Evolutionary conservation across 2,797 vertebrate genomes (phyloP).

Genomic region (Amblyraja radiata): DNA sequence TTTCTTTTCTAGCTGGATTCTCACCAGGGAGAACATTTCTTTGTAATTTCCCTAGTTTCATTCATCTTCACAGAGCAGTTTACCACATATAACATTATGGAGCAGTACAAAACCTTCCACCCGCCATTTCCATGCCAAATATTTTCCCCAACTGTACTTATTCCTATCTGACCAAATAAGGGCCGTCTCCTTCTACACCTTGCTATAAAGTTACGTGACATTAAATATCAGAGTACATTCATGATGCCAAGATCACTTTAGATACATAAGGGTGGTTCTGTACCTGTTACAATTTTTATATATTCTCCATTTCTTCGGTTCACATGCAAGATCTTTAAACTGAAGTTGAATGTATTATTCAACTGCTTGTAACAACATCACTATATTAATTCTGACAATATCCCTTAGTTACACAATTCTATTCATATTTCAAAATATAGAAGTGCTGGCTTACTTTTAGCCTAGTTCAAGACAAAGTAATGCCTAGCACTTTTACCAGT

Average conservation of each 20-base stretch:
- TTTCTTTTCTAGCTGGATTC: not conserved
- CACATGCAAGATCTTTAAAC: not conserved
- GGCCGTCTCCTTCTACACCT: too few relatives aligned
- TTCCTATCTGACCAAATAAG: too few relatives aligned
- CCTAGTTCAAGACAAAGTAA: not conserved
- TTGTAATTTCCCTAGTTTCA: not conserved
- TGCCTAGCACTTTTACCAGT: not conserved
- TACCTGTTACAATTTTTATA: not conserved
- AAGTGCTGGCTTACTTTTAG: too few relatives aligned
- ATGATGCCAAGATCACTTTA: not conserved
- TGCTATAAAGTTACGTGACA: not conserved
- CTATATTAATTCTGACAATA: not conserved
- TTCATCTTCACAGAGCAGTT: not conserved
- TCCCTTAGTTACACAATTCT: not conserved
- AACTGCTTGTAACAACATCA: not conserved
- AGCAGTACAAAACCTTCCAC: too few relatives aligned
- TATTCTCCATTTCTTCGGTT: not conserved
- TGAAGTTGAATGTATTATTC: not conserved
- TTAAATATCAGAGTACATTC: not conserved
- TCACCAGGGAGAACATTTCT: not conserved
- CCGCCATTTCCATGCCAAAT: too few relatives aligned
- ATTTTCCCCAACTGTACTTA: too few relatives aligned
- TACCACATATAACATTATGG: too few relatives aligned
- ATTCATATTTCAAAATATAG: not conserved
- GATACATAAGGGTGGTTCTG: not conserved